Base-by-base conservation (phyloP, 1,140 invertebrate genomes). In the Lethrus apterus region DNA sequence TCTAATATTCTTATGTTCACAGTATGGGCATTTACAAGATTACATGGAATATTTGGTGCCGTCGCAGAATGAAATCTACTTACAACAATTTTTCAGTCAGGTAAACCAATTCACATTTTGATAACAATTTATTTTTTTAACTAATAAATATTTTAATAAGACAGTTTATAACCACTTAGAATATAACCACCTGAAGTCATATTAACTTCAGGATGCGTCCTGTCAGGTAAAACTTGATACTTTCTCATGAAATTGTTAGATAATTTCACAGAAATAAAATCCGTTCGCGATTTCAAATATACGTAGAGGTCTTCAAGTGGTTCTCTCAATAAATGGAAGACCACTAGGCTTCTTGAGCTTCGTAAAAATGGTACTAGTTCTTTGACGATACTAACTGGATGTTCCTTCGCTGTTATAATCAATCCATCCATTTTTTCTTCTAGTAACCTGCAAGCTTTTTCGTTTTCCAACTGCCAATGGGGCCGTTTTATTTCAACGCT, bases 191-290 rank as follows among this genome's bases (percentile, higher is more conserved):
- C 81, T 26, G 70, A 76, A 32, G 59, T 84, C 74, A 86, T 90
- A 49, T 76, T 77, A 13, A 90, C 82, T 59, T 84, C 76, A 4
- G 89, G 89, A 76, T 92, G 87, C 11, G 88, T 91, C 59, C 89
- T 74, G 49, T 86, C 78, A 0, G 84, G 78, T 41, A 92, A 68
- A 29, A 96, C 82, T 75, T 97, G 93, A 75, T 93, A 93, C 38
- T 82, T 80, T 53, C 93, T 75, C 57, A 92, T 70, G 78, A 92
- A 96, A 56, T 86, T 92, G 34, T 88, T 87, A 26, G 83, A 81
- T 1, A 97, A 61, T 64, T 78, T 80, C 18, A 95, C 60, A 59
- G 80, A 82, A 11, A 86, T 74, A 7, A 89, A 77, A 63, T 81
- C 76, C 11, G 72, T 74, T 9, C 70, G 64, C 31, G 74, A 70